Percentiles rank a stretch among this genome's conserved stretches.
These are phyloP conservation scores for Sus scrofa DNA, from an alignment of 2,113 vertebrate species.

Conservation along the genomic window DNA sequence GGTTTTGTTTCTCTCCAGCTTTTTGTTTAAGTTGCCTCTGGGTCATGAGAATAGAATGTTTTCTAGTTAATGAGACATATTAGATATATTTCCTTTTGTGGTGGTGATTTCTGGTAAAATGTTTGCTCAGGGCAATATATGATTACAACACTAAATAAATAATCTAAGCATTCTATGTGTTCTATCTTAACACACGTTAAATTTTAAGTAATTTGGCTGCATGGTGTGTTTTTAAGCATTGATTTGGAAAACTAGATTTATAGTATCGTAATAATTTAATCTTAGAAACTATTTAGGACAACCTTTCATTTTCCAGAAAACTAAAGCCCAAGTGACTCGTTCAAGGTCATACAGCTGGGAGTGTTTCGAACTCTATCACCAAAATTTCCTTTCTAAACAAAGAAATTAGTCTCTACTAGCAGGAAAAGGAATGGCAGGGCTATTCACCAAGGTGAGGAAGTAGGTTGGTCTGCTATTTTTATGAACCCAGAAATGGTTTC, in stretches of 20 bases:
- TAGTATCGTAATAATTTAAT: constrained; percentile 9
- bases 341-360: constrained; percentile 47
- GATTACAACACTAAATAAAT: constrained; percentile 56
- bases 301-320: constrained; percentile 51
- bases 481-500: neutral
- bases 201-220: constrained; percentile 66
- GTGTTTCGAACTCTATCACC: constrained; percentile 24
- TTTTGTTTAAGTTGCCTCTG: constrained; percentile 40
- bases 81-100: constrained; percentile 55
- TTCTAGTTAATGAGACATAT: constrained; percentile 55
- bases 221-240: constrained; percentile 42
- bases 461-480: neutral
- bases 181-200: constrained; percentile 29
- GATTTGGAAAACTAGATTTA: constrained; percentile 26
- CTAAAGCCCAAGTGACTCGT: constrained; percentile 42
- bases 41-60: neutral
- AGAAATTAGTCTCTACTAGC: neutral
- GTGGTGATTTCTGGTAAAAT: constrained; percentile 63
- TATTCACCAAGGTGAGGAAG: neutral
- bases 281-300: constrained; percentile 3
- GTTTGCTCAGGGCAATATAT: constrained; percentile 23
- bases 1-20: constrained; percentile 37
- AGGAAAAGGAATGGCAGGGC: neutral
- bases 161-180: constrained; percentile 56
- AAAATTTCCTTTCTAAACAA: constrained; percentile 35